phyloP scores from a whole-genome alignment of 2,797 vertebrate genomes.

The Typhlichthys eigenmanni region DNA sequence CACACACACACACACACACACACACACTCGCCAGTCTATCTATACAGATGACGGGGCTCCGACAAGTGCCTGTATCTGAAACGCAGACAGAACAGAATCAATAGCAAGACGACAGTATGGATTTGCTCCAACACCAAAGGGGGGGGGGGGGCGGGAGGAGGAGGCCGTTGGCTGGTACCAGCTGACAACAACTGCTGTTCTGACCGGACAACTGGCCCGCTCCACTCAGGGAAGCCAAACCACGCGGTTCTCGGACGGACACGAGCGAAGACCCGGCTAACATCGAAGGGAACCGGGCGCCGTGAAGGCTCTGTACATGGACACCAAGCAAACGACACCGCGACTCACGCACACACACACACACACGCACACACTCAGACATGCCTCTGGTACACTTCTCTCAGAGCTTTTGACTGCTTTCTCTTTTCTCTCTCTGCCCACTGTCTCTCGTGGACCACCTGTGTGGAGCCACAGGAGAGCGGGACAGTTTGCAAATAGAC shows the following conservation, averaged over 20 bases:
- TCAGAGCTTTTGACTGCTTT: slow-evolving; percentile 47
- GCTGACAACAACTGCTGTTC: slow-evolving; percentile 12
- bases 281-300: slow-evolving; percentile 28
- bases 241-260: slow-evolving; percentile 61
- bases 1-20: slow-evolving; percentile 19
- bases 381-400: slow-evolving; percentile 16
- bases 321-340: slow-evolving; percentile 31
- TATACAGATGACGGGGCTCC: slow-evolving; percentile 50
- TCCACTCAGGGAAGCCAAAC: slow-evolving; percentile 74
- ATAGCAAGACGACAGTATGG: not conserved
- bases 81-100: slow-evolving; percentile 25
- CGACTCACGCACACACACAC: slow-evolving; percentile 5
- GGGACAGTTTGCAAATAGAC: slow-evolving; percentile 8
- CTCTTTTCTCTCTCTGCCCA: slow-evolving; percentile 29
- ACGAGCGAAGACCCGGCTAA: slow-evolving; percentile 37
- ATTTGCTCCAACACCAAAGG: not conserved
- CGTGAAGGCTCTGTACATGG: slow-evolving; percentile 25
- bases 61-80: slow-evolving; percentile 73
- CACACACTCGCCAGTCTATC: slow-evolving; percentile 36
- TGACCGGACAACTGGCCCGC: slow-evolving; percentile 43
- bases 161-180: slow-evolving; percentile 47
- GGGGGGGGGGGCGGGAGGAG: slow-evolving; percentile 3
- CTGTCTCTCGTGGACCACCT: slow-evolving; percentile 55
- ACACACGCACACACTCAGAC: slow-evolving; percentile 15
- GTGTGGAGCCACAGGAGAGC: slow-evolving; percentile 38